These are phyloP conservation scores for Apeira syringaria DNA, from an alignment of 2,888 invertebrate genomes.

Conservation along the genomic window DNA sequence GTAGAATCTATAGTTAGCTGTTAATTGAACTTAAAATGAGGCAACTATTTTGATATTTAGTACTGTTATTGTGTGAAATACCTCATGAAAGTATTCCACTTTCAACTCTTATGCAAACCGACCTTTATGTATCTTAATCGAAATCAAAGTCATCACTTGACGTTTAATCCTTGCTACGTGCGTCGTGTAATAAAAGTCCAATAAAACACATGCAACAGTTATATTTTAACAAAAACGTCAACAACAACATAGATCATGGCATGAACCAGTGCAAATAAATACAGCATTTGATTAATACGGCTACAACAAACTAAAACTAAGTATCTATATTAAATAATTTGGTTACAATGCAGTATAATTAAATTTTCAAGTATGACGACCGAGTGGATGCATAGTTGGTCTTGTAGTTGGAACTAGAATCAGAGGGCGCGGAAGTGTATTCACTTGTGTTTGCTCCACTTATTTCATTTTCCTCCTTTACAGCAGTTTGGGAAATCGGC, in stretches of 20 bases:
- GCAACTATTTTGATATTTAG: not conserved
- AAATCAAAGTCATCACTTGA: slow-evolving; percentile 2
- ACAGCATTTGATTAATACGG: slow-evolving; percentile 45
- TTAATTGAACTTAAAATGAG: not conserved
- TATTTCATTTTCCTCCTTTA: slow-evolving; percentile 69
- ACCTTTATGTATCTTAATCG: slow-evolving; percentile 12
- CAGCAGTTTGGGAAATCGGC: slow-evolving; percentile 47
- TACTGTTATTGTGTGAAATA: slow-evolving; percentile 7
- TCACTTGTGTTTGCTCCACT: slow-evolving; percentile 51
- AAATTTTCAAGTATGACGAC: slow-evolving; percentile 51
- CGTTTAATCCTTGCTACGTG: not conserved
- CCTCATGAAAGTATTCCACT: slow-evolving; percentile 10
- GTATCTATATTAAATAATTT: slow-evolving; percentile 19
- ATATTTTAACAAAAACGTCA: slow-evolving; percentile 25
- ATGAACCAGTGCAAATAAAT: slow-evolving; percentile 43
- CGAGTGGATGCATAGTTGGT: slow-evolving; percentile 55
- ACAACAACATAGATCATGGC: slow-evolving; percentile 19
- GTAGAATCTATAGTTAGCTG: slow-evolving; percentile 1
- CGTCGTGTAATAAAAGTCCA: slow-evolving; percentile 8
- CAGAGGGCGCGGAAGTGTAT: slow-evolving; percentile 53
- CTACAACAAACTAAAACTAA: slow-evolving; percentile 36
- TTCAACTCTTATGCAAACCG: slow-evolving; percentile 1
- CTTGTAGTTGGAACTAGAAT: slow-evolving; percentile 60
- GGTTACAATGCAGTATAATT: slow-evolving; percentile 13
- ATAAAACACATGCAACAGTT: slow-evolving; percentile 21